phyloP scores from a whole-genome alignment of 64 coral and sea anemone species.

The Acropora yongei region DNA sequence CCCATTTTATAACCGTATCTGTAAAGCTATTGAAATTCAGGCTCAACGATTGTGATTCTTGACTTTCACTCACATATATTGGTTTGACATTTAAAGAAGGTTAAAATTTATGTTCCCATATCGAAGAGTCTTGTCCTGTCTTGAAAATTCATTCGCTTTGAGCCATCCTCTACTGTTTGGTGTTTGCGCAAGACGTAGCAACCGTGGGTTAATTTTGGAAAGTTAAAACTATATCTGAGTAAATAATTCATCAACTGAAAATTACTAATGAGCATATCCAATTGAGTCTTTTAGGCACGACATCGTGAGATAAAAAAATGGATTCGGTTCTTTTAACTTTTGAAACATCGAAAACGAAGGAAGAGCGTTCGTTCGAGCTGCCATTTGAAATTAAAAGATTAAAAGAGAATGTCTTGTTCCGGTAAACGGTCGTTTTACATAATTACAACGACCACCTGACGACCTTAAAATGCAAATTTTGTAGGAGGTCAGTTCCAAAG shows the following conservation, averaged over 20 bases:
- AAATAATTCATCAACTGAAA: conserved; percentile 35
- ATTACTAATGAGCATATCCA: background rate
- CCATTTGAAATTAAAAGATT: background rate
- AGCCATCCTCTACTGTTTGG: background rate
- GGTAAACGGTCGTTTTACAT: background rate
- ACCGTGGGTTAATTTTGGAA: background rate
- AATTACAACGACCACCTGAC: background rate
- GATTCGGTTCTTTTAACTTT: background rate
- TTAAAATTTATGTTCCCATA: background rate
- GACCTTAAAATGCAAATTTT: conserved; percentile 49
- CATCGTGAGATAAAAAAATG: background rate
- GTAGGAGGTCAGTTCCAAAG: background rate
- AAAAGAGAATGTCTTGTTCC: background rate
- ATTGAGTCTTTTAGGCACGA: background rate
- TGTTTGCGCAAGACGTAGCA: conserved; percentile 19
- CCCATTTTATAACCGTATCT: conserved; percentile 1
- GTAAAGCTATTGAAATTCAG: background rate
- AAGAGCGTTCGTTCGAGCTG: background rate
- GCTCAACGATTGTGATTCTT: background rate
- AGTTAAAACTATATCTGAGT: background rate
- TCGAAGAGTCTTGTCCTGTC: background rate
- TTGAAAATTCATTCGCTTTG: background rate
- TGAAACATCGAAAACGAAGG: background rate
- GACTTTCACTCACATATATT: background rate
- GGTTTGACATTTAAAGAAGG: background rate